A percentile compares a stretch with the other conserved stretches of the same genome.
Evolutionary conservation across 1,140 invertebrate species (phyloP).

Genomic region (Nymphalis io): DNA sequence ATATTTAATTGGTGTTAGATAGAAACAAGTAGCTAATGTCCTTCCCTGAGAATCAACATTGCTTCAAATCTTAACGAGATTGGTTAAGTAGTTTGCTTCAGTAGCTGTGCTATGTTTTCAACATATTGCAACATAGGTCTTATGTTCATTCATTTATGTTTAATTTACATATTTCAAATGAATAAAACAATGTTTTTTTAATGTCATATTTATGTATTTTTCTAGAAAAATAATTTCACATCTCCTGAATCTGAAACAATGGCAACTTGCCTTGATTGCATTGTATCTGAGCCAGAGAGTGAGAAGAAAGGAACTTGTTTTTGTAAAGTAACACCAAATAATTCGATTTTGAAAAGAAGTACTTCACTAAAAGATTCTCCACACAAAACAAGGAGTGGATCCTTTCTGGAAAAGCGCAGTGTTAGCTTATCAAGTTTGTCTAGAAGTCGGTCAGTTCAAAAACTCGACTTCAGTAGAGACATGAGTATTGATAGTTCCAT

Average conservation of each 20-base stretch:
- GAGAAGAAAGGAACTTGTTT: slow-evolving; percentile 54
- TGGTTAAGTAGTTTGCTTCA: too few relatives aligned
- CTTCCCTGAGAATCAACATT: too few relatives aligned
- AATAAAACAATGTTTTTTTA: too few relatives aligned
- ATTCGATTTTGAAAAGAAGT: slow-evolving; percentile 58
- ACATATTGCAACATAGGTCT: too few relatives aligned
- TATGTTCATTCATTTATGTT: too few relatives aligned
- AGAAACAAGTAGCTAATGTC: too few relatives aligned
- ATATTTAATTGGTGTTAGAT: too few relatives aligned
- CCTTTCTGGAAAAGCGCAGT: slow-evolving; percentile 62
- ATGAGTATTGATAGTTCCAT: slow-evolving; percentile 74
- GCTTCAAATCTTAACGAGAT: too few relatives aligned
- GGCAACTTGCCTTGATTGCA: slow-evolving; percentile 64
- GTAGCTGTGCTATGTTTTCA: too few relatives aligned
- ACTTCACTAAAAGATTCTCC: slow-evolving; percentile 67
- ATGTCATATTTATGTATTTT: slow-evolving; percentile 16
- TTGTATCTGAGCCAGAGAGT: slow-evolving; percentile 44
- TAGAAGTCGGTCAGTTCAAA: slow-evolving; percentile 69
- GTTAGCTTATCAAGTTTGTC: slow-evolving; percentile 69
- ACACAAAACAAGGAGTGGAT: slow-evolving; percentile 49
- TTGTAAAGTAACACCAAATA: slow-evolving; percentile 61
- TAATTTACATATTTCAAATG: too few relatives aligned
- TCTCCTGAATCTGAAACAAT: slow-evolving; percentile 70
- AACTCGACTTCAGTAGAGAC: slow-evolving; percentile 77
- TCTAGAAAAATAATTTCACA: slow-evolving; percentile 72